phyloP scores from a whole-genome alignment of 2,113 vertebrate species.

The Myrmecobius fasciatus region DNA sequence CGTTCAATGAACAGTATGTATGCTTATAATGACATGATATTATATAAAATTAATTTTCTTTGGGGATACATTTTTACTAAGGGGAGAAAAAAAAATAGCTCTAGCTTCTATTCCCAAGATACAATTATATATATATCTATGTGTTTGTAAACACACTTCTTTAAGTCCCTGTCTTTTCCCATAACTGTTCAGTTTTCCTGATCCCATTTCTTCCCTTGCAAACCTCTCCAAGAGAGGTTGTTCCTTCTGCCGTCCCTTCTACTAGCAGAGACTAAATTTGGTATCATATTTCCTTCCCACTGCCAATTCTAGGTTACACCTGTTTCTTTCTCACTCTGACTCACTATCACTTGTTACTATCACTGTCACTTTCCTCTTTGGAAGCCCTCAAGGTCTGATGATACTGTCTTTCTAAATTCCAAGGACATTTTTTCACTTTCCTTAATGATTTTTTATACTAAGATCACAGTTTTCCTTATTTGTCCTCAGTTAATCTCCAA shows the following conservation, averaged over 20 bases:
- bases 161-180: not conserved
- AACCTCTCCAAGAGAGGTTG: not conserved
- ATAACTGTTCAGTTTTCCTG: not conserved
- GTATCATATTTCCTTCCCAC: not conserved
- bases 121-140: not conserved
- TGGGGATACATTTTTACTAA: not conserved
- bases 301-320: not conserved
- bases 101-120: slow-evolving; percentile 3
- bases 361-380: not conserved
- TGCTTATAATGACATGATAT: not conserved
- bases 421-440: not conserved
- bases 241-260: not conserved
- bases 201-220: not conserved
- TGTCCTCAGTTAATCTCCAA: not conserved
- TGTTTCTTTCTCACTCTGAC: not conserved
- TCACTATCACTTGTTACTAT: not conserved
- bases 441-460: not conserved
- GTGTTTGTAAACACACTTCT: not conserved
- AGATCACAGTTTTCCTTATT: not conserved
- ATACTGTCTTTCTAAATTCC: not conserved
- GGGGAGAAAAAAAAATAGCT: slow-evolving; percentile 18
- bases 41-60: not conserved
- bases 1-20: not conserved
- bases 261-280: not conserved
- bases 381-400: not conserved